phyloP scores from a whole-genome alignment of 2,797 vertebrate genomes.

The Sebastes hubbsi region DNA sequence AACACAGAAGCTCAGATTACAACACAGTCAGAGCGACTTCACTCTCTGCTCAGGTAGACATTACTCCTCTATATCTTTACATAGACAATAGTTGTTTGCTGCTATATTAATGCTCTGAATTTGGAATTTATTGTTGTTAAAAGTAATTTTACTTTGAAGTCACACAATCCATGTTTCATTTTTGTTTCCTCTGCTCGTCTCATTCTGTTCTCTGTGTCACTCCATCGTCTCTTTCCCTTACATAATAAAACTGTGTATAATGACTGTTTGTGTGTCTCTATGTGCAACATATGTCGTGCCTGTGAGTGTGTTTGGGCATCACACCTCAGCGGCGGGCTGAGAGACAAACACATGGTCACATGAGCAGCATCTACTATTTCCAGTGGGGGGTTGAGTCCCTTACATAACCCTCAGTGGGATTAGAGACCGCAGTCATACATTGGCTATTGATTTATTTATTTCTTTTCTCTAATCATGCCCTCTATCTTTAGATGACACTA shows the following conservation, averaged over 20 bases:
- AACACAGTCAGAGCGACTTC: no score
- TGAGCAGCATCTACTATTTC: constrained; percentile 48
- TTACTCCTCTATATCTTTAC: neutral
- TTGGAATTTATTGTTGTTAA: constrained; percentile 1
- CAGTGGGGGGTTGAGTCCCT: constrained; percentile 52
- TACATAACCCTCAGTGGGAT: constrained; percentile 70
- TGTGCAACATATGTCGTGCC: constrained; percentile 43
- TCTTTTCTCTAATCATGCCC: constrained; percentile 59
- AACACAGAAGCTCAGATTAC: no score
- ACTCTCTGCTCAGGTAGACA: neutral
- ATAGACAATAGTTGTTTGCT: no score
- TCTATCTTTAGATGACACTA: constrained; percentile 61
- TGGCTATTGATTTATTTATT: constrained; percentile 71
- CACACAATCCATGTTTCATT: neutral
- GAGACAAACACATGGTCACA: constrained; percentile 60
- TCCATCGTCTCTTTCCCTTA: neutral
- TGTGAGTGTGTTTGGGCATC: constrained; percentile 39
- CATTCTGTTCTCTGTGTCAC: neutral
- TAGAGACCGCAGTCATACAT: constrained; percentile 55
- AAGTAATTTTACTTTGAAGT: constrained; percentile 1
- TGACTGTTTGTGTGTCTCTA: constrained; percentile 5
- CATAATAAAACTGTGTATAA: neutral
- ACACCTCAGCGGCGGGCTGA: constrained; percentile 49
- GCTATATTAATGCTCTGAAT: neutral
- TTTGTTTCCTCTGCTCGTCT: neutral